These are phyloP conservation scores for Apis dorsata DNA, from an alignment of 1,140 invertebrate species.

Conservation along the genomic window DNA sequence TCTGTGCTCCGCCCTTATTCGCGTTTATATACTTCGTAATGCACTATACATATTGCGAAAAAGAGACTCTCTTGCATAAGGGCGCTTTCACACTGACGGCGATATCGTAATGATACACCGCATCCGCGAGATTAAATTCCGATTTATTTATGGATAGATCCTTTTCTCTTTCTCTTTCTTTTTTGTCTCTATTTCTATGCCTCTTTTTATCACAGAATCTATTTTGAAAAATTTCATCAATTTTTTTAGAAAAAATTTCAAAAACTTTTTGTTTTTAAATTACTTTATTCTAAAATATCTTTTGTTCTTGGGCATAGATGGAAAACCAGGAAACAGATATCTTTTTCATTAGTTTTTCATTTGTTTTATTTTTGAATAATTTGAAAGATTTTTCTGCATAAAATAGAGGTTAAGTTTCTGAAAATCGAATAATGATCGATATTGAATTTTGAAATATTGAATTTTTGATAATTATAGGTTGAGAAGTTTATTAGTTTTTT, in stretches of 20 bases:
- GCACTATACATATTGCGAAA: slow-evolving; percentile 9
- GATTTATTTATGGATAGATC: background rate
- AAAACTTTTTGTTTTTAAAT: background rate
- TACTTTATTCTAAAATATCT: background rate
- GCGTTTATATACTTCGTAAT: slow-evolving; percentile 1
- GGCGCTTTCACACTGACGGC: slow-evolving; percentile 11
- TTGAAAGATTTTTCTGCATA: background rate
- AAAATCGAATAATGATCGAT: background rate
- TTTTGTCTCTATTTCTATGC: background rate
- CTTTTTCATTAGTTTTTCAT: background rate
- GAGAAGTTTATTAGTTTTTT: too few species aligned
- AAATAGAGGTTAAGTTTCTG: background rate
- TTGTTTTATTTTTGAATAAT: background rate
- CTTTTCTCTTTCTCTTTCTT: too few species aligned
- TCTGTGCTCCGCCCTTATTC: slow-evolving; percentile 74
- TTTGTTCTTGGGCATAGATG: background rate
- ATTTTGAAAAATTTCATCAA: background rate
- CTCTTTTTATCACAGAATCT: background rate
- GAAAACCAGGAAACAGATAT: background rate
- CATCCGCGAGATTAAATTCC: background rate
- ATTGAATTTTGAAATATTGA: background rate
- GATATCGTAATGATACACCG: background rate
- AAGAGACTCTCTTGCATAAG: slow-evolving; percentile 39
- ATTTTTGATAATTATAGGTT: too few species aligned
- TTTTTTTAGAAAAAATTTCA: background rate